Evolutionary conservation across 2,888 invertebrate genomes (phyloP).

Genomic region (Myathropa florea): DNA sequence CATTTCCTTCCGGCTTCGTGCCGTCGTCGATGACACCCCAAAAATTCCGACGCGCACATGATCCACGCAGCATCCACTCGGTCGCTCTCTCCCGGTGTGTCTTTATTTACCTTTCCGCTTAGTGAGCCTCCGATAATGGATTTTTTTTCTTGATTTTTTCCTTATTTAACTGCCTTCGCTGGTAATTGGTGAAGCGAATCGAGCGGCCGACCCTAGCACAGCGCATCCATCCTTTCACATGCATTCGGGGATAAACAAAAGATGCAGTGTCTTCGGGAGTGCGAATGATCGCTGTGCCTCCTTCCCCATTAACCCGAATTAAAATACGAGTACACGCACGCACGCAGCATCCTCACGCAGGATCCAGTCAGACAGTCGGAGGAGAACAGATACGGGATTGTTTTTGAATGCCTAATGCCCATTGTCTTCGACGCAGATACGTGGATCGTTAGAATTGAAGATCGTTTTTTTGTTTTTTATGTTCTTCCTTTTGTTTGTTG

Average conservation of each 20-base stretch:
- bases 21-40: not conserved
- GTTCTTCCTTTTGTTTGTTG: not conserved
- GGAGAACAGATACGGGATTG: slow-evolving; percentile 8
- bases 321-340: slow-evolving; percentile 28
- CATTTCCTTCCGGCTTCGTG: slow-evolving; percentile 51
- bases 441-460: slow-evolving; percentile 31
- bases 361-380: not conserved
- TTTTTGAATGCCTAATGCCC: slow-evolving; percentile 56
- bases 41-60: not conserved
- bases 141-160: not conserved
- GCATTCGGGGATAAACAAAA: slow-evolving; percentile 57
- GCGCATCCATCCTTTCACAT: not conserved
- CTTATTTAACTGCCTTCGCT: not conserved
- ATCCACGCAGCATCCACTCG: not conserved
- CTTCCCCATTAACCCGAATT: slow-evolving; percentile 69
- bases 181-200: slow-evolving; percentile 69
- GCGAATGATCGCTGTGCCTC: slow-evolving; percentile 67
- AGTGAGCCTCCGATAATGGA: slow-evolving; percentile 66
- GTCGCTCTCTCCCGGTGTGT: not conserved
- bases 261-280: slow-evolving; percentile 23
- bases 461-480: slow-evolving; percentile 35
- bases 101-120: slow-evolving; percentile 70
- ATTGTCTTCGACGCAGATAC: slow-evolving; percentile 43
- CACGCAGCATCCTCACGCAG: not conserved
- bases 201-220: slow-evolving; percentile 27